These are phyloP conservation scores for Orius laevigatus DNA, from an alignment of 1,140 invertebrate species.

Conservation along the genomic window DNA sequence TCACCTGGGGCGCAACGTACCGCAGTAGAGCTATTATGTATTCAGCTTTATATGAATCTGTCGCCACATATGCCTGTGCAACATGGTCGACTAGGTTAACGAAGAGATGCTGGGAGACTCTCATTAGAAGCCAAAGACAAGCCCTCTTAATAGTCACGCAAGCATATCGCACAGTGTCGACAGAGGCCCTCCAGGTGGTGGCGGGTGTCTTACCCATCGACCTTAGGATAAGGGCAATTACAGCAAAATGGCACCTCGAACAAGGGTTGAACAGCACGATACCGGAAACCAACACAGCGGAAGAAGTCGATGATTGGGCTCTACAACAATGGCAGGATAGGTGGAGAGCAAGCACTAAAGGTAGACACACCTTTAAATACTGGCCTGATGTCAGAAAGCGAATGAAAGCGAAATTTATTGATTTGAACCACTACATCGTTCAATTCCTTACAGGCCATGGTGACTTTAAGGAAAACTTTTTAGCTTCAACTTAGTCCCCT, in stretches of 20 bases:
- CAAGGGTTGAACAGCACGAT: background rate
- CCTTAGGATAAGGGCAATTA: background rate
- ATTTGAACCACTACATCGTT: background rate
- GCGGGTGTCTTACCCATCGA: background rate
- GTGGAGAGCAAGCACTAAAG: background rate
- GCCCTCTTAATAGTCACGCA: background rate
- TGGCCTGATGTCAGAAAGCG: background rate
- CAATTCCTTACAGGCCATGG: background rate
- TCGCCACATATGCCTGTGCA: background rate
- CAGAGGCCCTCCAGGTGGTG: background rate
- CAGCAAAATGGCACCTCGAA: background rate
- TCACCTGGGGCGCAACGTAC: background rate
- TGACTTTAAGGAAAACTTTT: background rate
- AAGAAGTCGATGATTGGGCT: background rate
- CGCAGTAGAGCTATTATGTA: conserved; percentile 7
- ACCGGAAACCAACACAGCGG: background rate
- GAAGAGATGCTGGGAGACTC: background rate
- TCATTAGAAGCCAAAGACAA: background rate
- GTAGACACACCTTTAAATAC: background rate
- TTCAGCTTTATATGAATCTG: background rate
- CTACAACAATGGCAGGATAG: background rate
- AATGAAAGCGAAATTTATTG: background rate
- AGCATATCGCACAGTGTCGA: background rate
- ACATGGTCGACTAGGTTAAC: background rate
- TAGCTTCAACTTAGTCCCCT: background rate